Evolutionary conservation across 2,113 vertebrate species (phyloP).

Genomic region (Zeus faber): DNA sequence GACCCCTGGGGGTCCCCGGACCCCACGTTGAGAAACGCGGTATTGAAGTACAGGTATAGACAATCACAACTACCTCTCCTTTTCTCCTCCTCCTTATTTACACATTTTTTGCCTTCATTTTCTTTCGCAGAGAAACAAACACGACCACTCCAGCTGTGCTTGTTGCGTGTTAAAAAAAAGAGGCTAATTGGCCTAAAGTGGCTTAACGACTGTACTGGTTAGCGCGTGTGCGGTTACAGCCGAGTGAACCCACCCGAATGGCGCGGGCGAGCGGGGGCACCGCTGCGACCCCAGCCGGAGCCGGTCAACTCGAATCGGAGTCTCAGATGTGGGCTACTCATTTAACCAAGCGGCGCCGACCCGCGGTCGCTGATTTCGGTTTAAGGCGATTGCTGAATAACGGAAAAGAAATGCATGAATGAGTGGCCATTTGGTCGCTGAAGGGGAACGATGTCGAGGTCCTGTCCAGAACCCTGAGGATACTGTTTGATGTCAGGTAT

Average conservation of each 20-base stretch:
- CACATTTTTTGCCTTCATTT: not conserved
- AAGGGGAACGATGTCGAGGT: not conserved
- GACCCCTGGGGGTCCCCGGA: too few species aligned
- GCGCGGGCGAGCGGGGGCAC: not conserved
- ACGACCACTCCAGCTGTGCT: not conserved
- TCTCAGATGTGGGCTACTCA: not conserved
- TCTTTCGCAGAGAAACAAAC: not conserved
- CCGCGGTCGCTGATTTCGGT: not conserved
- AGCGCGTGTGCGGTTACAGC: not conserved
- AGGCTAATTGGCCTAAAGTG: not conserved
- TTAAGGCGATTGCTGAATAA: not conserved
- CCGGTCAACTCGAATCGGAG: not conserved
- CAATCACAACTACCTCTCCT: not conserved
- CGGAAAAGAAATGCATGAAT: not conserved
- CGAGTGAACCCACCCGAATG: not conserved
- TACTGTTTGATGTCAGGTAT: not conserved
- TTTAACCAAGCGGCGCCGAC: not conserved
- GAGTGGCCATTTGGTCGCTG: not conserved
- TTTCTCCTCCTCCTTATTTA: not conserved
- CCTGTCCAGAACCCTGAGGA: not conserved
- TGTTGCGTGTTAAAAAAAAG: not conserved
- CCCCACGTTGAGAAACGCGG: too few species aligned
- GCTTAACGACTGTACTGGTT: not conserved
- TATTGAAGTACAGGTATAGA: too few species aligned
- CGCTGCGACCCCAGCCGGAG: not conserved